Evolutionary conservation across 2,113 vertebrate genomes (phyloP).

Genomic region (Nannospalax galili): DNA sequence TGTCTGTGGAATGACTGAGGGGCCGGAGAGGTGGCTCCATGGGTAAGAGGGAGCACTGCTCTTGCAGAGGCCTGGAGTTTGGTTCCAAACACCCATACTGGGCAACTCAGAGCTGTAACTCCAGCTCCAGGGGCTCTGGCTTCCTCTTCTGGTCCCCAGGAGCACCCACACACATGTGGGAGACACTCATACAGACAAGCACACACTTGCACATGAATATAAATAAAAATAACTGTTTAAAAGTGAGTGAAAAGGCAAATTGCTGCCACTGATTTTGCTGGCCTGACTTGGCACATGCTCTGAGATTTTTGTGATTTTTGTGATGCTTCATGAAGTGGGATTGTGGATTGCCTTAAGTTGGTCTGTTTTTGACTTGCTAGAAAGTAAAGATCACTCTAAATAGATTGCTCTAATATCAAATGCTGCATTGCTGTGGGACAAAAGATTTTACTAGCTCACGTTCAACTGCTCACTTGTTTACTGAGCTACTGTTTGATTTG

Average conservation of each 20-base stretch:
- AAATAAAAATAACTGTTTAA: not conserved
- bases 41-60: too few relatives aligned
- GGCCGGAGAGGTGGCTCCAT: too few relatives aligned
- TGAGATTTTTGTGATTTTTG: not conserved
- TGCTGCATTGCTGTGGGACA: slow-evolving; percentile 2
- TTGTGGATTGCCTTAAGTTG: slow-evolving; percentile 57
- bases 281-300: not conserved
- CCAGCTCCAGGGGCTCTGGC: too few relatives aligned
- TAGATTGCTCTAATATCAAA: slow-evolving; percentile 23
- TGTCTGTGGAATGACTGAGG: not conserved
- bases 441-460: not conserved
- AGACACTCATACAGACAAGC: too few relatives aligned
- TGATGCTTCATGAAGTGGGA: not conserved
- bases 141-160: too few relatives aligned
- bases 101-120: too few relatives aligned
- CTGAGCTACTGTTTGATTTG: not conserved
- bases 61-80: too few relatives aligned
- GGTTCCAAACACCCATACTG: too few relatives aligned
- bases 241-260: not conserved
- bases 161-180: too few relatives aligned
- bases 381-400: slow-evolving; percentile 67
- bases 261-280: not conserved
- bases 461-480: not conserved
- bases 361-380: slow-evolving; percentile 72
- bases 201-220: too few relatives aligned